Evolutionary conservation across 2,113 vertebrate species (phyloP), one percentile per base, ranked within the genome.

Genomic region (Nicator chloris): DNA sequence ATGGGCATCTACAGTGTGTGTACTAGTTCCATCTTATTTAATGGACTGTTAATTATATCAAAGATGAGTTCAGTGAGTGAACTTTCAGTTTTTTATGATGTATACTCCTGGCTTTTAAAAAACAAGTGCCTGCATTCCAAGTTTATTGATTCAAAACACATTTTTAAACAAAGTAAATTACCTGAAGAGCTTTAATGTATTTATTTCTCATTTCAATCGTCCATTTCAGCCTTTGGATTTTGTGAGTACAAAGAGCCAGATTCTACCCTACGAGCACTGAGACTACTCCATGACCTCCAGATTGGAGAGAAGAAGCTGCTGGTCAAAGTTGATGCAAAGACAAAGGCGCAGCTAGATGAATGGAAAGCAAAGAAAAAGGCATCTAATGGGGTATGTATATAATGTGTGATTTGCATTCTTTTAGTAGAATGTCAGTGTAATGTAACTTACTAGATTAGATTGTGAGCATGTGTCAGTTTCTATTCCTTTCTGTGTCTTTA

Each of bases 171-270:
- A 66, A 83, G 13, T 60, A 15, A 33, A 69, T 68, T 71, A 50
- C 9, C 2, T 84, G n/a, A 82, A 70, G 57, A 63, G 20, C 15
- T 90, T 77, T 71, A 80, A 81, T 69, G 20, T 19, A 53, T 35
- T 49, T 28, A 33, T 66, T 77, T 96, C 83, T 92, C 26, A 83
- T 95, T 63, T 91, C 63, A 57, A 84, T 93, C 7, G 42, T 96
- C 60, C 23, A 15, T 95, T 93, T 77, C 89, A 99, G 99, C 99
- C 17, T 99, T 99, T 97, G 99, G 99, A 54, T 99, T 99, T 98
- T 99, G 99, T 96, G 99, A 99, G 88, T 99, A 99, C 96, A 99
- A 99, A 95, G 99, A 99, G 94, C 99, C 99, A 35, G 99, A 99
- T 92, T 99, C 99, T 56, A 99, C 99, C 2, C 97, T 99, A n/a